Base-by-base conservation (phyloP, 2,113 vertebrate genomes). In the Lagopus muta region DNA sequence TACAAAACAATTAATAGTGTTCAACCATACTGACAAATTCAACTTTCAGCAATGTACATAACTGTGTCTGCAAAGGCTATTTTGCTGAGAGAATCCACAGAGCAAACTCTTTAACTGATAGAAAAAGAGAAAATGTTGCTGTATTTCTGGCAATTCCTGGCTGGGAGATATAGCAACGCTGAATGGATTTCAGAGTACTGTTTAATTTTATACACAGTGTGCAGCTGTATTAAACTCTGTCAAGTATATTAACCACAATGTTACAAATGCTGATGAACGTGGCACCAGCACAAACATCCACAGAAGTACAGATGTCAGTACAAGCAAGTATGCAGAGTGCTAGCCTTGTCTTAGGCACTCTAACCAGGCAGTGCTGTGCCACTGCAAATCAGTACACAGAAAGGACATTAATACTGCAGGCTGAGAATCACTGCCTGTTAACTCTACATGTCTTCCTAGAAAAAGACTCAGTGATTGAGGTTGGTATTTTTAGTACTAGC, bases 1-100 rank as follows among this genome's bases (percentile, higher is more conserved):
- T 55, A 98, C 75, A 96, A 97, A 96, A 98, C 67, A 95, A 88
- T 97, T 93, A 97, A 96, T 67, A 74, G 85, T 60, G 78, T 92
- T 97, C 94, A 89, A 65, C 62, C 76, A 93, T 7, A 66, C 8
- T 47, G 65, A 62, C 50, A 75, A 76, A 66, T 42, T 32, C 16
- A 89, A 32, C 13, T 14, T 61, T 34, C 43, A 94, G 64, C 77
- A 96, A 85, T 48, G 43, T 34, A 91, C 45, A 87, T 64, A 22
- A 18, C 45, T 52, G 50, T 69, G 69, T 73, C 60, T 89, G 90
- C 57, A 77, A 94, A 79, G 2, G 5, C 32, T 65, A 32, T 25
- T 20, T 25, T 40, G 79, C 54, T 86, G 75, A 67, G 40, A 82
- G 54, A 71, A 40, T 12, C 43, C 57, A 55, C 11, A 8, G 57